Evolutionary conservation across 2,888 invertebrate species (phyloP), one percentile per base, ranked within the genome.

Genomic region (Netelia fuscicornis): DNA sequence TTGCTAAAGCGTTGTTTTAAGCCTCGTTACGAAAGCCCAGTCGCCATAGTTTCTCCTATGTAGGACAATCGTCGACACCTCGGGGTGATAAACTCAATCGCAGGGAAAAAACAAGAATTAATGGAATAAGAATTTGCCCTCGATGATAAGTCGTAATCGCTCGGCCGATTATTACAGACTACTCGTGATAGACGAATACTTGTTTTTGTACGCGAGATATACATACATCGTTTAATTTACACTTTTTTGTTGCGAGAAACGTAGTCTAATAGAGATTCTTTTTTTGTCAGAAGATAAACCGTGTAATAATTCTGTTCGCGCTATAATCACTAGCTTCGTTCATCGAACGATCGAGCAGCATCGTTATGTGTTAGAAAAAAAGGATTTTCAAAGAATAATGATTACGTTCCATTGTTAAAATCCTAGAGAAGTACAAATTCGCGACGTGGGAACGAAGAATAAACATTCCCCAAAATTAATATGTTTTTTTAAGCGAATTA

Each of bases 21-120:
- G 42, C 54, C 52, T 64, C 72, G 17, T 56, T 58, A 13, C 11
- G 64, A 72, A 65, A 80, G 79, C 54, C 72, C 67, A 83, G 25
- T 13, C 42, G 42, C 65, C 58, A 84, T 71, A 78, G 75, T 74
- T 74, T 44, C 72, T 54, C 30, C 2, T 54, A 83, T 75, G 44
- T 79, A 68, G 83, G 79, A 37, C 83, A 74, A 68, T 48, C 3
- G 54, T 20, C 42, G 37, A 56, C 44, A 65, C 52, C n/a, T 52
- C 20, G 37, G 20, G 42, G 37, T 23, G 42, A 79, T 64, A 70
- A 64, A 9, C 54, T 8, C 8, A 11, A n/a, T n/a, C 11, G 8
- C 20, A 2, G 9, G 48, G 52, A 54, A 68, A 54, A 70, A 54
- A 20, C 20, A 8, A 11, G 17, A 68, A 48, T 23, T 25, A 68